These are phyloP conservation scores for Scolanthus callimorphus DNA, from an alignment of 92 coral and sea anemone genomes.

Conservation along the genomic window DNA sequence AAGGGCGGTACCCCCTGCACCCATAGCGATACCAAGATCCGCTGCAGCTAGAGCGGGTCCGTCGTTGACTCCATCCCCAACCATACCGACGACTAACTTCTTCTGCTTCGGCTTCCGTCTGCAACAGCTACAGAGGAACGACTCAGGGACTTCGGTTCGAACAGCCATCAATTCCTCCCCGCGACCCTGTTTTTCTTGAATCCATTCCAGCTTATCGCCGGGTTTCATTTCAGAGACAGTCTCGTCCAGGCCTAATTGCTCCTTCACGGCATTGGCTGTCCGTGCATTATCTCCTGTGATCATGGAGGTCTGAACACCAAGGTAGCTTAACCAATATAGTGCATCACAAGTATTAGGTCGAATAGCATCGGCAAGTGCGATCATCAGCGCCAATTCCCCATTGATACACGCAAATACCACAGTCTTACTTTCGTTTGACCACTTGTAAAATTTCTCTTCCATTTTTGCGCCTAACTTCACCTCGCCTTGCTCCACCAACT, in stretches of 20 bases:
- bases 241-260: conserved; percentile 70
- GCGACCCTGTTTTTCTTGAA: conserved; percentile 51
- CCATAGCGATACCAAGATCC: conserved; percentile 97
- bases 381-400: conserved; percentile 75
- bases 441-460: conserved; percentile 53
- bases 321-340: conserved; percentile 71
- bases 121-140: neutral
- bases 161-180: neutral
- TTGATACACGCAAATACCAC: conserved; percentile 87
- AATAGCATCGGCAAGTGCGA: conserved; percentile 92
- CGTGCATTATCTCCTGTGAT: conserved; percentile 95
- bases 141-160: neutral
- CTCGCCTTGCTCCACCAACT: conserved; percentile 47
- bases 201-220: conserved; percentile 87
- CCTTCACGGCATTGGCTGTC: conserved; percentile 94
- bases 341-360: conserved; percentile 65
- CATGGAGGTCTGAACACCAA: conserved; percentile 92
- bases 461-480: conserved; percentile 36
- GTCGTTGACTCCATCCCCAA: conserved; percentile 99
- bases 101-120: conserved; percentile 1
- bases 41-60: conserved; percentile 99
- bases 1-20: conserved; percentile 97
- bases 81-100: conserved; percentile 83
- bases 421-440: conserved; percentile 91
- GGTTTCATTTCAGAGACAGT: conserved; percentile 97